A percentile compares a stretch with the other conserved stretches of the same genome.
phyloP scores from a whole-genome alignment of 1,140 invertebrate species.

The Paralvinella palmiformis region DNA sequence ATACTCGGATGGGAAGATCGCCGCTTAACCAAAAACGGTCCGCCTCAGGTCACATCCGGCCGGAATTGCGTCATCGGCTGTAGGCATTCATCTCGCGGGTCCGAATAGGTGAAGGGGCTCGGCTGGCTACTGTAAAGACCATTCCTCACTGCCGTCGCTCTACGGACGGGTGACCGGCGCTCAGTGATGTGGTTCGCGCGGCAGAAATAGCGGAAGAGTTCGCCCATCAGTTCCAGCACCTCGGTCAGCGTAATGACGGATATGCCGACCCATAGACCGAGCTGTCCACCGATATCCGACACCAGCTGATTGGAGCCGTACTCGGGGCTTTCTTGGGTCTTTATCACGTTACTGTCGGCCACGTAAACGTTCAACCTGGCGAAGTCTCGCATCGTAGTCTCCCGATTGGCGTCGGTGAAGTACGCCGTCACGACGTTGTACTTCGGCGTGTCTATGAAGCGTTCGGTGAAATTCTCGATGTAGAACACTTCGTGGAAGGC shows the following conservation, averaged over 20 bases:
- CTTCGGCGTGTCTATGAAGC: constrained; percentile 15
- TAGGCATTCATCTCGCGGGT: too few relatives aligned
- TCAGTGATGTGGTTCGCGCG: too few relatives aligned
- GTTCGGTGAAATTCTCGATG: constrained; percentile 12
- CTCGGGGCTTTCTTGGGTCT: constrained; percentile 14
- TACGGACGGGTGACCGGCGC: too few relatives aligned
- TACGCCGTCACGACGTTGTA: background rate
- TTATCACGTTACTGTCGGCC: constrained; percentile 16
- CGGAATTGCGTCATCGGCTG: too few relatives aligned
- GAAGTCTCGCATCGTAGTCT: constrained; percentile 14
- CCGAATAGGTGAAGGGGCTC: too few relatives aligned
- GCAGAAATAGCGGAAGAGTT: background rate
- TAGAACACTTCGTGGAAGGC: constrained; percentile 19
- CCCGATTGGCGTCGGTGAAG: constrained; percentile 9
- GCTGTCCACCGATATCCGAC: constrained; percentile 18
- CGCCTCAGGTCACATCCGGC: too few relatives aligned
- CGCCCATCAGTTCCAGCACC: constrained; percentile 6
- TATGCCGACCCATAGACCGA: constrained; percentile 17
- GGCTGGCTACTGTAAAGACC: background rate
- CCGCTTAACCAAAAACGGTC: too few relatives aligned
- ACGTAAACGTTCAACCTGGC: constrained; percentile 17
- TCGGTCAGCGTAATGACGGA: constrained; percentile 17
- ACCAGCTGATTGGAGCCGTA: constrained; percentile 15
- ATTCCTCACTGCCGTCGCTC: background rate
- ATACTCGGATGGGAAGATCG: too few relatives aligned